phyloP scores from a whole-genome alignment of 2,797 vertebrate genomes.

The Ctenopoma kingsleyae region DNA sequence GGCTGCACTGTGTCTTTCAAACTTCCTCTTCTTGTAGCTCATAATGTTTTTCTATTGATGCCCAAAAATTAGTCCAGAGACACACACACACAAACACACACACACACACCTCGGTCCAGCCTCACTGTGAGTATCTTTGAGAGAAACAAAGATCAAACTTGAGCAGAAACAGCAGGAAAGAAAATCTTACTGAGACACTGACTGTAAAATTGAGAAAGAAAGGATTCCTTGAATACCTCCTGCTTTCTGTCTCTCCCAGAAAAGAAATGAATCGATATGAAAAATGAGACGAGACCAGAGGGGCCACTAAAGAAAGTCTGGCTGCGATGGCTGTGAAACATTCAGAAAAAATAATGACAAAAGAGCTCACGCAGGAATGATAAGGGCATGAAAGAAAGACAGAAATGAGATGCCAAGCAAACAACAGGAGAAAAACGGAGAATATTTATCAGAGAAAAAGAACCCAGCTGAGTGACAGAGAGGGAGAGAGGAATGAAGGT shows the following conservation, averaged over 20 bases:
- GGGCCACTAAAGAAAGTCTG: constrained; percentile 14
- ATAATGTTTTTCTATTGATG: no score
- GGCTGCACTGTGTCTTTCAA: no score
- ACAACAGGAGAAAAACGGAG: constrained; percentile 1
- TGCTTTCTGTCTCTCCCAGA: constrained; percentile 3
- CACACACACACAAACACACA: not conserved
- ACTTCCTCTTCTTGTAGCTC: no score
- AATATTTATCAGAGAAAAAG: constrained; percentile 17
- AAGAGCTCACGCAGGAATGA: constrained; percentile 7
- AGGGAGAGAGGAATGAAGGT: constrained; percentile 7
- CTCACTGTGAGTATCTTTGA: constrained; percentile 20
- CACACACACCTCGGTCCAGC: not conserved
- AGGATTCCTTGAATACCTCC: constrained; percentile 34
- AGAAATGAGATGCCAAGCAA: not conserved
- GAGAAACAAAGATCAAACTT: constrained; percentile 46
- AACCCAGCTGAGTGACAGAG: not conserved
- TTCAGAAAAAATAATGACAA: constrained; percentile 3
- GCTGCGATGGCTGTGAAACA: constrained; percentile 4
- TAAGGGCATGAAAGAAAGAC: not conserved
- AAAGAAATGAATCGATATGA: constrained; percentile 12
- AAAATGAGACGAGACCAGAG: constrained; percentile 1
- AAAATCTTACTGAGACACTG: constrained; percentile 20
- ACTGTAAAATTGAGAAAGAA: constrained; percentile 35
- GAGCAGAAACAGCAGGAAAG: constrained; percentile 4
- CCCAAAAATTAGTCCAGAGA: not conserved